Conservation (phyloP, 2,797 vertebrate species). For the Enteromius paludinosus region DNA sequence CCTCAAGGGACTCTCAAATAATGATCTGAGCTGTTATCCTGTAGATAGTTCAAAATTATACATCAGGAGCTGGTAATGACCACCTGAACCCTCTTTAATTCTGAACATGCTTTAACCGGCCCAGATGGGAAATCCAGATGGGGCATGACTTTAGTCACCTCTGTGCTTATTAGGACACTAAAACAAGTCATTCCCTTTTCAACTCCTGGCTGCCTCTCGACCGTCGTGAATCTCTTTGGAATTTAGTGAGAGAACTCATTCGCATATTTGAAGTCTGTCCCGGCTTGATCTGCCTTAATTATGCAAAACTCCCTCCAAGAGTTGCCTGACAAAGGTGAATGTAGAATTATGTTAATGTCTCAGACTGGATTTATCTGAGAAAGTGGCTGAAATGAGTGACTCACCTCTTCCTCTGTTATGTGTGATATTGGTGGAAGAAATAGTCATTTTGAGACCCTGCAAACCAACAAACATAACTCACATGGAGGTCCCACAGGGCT, state of each 20-base stretch:
- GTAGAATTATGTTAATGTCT: constrained; percentile 41
- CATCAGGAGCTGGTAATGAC: constrained; percentile 44
- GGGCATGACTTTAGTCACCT: constrained; percentile 33
- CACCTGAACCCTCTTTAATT: constrained; percentile 50
- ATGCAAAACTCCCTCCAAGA: constrained; percentile 33
- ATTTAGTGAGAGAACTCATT: constrained; percentile 31
- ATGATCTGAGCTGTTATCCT: constrained; percentile 26
- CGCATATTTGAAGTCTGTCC: background rate
- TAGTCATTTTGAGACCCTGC: background rate
- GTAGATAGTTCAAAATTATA: constrained; percentile 45
- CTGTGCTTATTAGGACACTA: constrained; percentile 7
- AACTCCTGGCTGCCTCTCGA: constrained; percentile 31
- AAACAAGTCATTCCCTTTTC: constrained; percentile 20
- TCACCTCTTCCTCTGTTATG: background rate
- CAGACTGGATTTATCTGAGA: constrained; percentile 1
- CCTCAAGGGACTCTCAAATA: constrained; percentile 34
- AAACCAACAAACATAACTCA: background rate
- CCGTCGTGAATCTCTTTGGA: constrained; percentile 32
- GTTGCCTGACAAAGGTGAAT: constrained; percentile 37
- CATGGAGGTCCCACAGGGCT: background rate
- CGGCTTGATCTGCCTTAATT: constrained; percentile 38
- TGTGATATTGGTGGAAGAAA: constrained; percentile 5
- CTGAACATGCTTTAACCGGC: constrained; percentile 24
- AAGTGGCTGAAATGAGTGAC: constrained; percentile 9
- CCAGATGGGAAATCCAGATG: constrained; percentile 25